Percentiles rank a stretch among this genome's conserved stretches.
phyloP scores from a whole-genome alignment of 2,888 invertebrate species.

The Mesoligia furuncula region DNA sequence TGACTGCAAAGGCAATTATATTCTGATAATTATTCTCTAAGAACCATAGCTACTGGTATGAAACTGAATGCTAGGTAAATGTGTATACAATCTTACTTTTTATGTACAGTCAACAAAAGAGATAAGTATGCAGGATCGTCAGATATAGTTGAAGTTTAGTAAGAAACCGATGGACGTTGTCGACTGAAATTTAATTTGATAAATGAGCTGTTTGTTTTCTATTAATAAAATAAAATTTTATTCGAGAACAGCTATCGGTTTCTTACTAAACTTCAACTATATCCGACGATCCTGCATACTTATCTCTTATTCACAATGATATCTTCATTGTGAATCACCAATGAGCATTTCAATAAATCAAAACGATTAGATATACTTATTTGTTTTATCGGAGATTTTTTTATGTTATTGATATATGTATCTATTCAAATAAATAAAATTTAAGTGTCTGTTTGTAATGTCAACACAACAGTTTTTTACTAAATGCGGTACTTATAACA shows the following conservation, averaged over 20 bases:
- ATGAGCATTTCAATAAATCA: conserved; percentile 7
- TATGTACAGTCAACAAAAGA: too few relatives aligned
- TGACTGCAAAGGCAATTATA: conserved; percentile 54
- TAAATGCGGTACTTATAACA: not conserved
- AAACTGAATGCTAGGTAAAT: not conserved
- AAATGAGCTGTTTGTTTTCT: too few relatives aligned
- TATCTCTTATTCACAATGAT: too few relatives aligned
- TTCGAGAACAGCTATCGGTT: too few relatives aligned
- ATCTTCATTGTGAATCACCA: not conserved
- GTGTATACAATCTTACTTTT: not conserved
- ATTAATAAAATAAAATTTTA: too few relatives aligned
- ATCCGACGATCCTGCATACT: too few relatives aligned
- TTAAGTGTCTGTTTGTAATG: not conserved
- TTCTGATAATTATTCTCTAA: conserved; percentile 49
- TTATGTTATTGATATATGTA: not conserved
- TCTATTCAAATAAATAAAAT: not conserved
- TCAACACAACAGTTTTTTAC: not conserved
- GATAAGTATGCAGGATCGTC: too few relatives aligned
- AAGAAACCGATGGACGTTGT: too few relatives aligned
- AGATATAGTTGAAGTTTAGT: too few relatives aligned
- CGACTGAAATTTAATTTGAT: too few relatives aligned
- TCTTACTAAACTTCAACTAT: too few relatives aligned
- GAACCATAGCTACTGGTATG: conserved; percentile 15
- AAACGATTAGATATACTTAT: not conserved
- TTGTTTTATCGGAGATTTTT: not conserved